Conservation (phyloP, 2,113 vertebrate species). For the Paramormyrops kingsleyae region DNA sequence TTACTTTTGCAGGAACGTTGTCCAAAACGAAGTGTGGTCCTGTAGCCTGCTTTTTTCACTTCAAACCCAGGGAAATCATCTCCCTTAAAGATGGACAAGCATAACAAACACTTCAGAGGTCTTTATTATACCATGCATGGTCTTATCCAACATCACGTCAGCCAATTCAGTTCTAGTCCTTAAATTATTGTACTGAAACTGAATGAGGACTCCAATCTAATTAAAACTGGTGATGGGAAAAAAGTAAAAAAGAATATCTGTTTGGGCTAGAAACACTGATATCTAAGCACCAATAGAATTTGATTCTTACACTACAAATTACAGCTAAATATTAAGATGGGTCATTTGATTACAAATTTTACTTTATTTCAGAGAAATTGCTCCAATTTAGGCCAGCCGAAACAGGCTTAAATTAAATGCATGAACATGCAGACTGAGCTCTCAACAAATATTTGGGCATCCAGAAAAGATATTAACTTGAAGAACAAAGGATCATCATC, state of each 20-base stretch:
- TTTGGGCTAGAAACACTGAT: background rate
- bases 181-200: background rate
- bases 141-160: background rate
- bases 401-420: background rate
- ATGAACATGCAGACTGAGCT: background rate
- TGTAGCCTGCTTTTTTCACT: conserved; percentile 59
- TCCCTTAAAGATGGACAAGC: conserved; percentile 50
- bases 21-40: conserved; percentile 53
- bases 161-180: background rate
- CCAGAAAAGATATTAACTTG: background rate
- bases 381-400: background rate
- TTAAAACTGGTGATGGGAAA: background rate
- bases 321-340: background rate
- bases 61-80: conserved; percentile 80
- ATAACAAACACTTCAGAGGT: conserved; percentile 29
- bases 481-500: background rate
- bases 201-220: background rate
- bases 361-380: background rate
- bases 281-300: background rate
- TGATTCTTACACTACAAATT: background rate
- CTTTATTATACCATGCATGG: background rate
- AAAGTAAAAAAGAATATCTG: background rate
- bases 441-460: background rate
- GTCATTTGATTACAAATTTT: background rate
- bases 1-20: conserved; percentile 76